These are phyloP conservation scores for Alethe diademata DNA, from an alignment of 2,113 vertebrate genomes.

Conservation along the genomic window DNA sequence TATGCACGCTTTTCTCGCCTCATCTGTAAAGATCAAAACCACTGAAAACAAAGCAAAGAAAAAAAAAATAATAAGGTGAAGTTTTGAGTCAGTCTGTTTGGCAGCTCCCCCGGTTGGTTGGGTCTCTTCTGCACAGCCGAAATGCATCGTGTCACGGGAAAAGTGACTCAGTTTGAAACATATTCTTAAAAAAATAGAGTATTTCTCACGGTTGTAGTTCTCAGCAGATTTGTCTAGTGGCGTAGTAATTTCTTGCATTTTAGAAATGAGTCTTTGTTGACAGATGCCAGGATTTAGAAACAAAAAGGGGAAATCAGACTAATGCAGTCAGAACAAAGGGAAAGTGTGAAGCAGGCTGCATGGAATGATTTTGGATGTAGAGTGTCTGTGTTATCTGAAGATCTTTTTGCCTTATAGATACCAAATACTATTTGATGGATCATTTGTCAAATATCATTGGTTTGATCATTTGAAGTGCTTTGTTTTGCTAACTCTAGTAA, in stretches of 20 bases:
- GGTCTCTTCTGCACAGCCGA: neutral
- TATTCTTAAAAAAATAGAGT: neutral
- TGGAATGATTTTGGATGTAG: neutral
- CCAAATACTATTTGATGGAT: neutral
- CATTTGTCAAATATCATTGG: too few relatives aligned
- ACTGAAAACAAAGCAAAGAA: neutral
- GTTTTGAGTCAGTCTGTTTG: neutral
- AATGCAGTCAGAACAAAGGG: neutral
- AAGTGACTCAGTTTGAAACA: neutral
- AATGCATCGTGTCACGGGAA: neutral
- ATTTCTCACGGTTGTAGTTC: neutral
- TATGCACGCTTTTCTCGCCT: neutral
- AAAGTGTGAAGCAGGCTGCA: neutral
- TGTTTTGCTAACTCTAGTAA: neutral
- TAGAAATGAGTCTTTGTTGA: neutral
- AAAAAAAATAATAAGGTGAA: neutral
- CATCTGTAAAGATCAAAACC: neutral
- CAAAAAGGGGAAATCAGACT: neutral
- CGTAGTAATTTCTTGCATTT: neutral
- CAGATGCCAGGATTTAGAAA: neutral
- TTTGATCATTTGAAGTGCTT: neutral
- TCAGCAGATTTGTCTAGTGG: neutral
- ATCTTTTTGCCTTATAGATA: neutral
- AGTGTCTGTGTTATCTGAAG: neutral
- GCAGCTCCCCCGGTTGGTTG: neutral